Percentiles rank a stretch among this genome's conserved stretches.
phyloP scores from a whole-genome alignment of 1,140 invertebrate genomes.

The Penaeus japonicus region DNA sequence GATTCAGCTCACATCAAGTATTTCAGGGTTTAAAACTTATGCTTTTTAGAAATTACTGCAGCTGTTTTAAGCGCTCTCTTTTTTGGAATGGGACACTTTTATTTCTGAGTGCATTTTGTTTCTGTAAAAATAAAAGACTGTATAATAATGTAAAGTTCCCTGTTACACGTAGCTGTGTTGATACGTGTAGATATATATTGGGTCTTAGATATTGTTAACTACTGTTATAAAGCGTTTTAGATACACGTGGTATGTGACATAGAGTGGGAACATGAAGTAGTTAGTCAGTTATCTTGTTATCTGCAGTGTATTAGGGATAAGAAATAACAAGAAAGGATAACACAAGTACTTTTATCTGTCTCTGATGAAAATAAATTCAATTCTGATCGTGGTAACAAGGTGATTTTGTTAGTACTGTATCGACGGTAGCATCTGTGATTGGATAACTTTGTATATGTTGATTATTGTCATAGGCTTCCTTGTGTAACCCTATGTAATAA shows the following conservation, averaged over 20 bases:
- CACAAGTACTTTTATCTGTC: too few species aligned
- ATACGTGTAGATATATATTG: not conserved
- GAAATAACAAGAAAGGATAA: too few species aligned
- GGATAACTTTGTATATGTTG: constrained; percentile 14
- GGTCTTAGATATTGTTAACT: not conserved
- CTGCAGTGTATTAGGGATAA: too few species aligned
- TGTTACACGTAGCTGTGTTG: not conserved
- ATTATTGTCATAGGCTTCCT: not conserved
- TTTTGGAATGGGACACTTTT: not conserved
- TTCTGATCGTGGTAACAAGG: not conserved
- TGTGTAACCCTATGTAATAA: not conserved
- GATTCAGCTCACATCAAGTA: too few species aligned
- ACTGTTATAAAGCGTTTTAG: too few species aligned
- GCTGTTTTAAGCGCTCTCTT: not conserved
- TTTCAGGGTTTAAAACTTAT: not conserved
- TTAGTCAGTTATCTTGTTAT: too few species aligned
- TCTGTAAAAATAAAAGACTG: not conserved
- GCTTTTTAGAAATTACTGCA: not conserved
- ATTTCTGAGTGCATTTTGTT: not conserved
- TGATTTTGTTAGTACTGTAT: not conserved
- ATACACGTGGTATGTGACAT: too few species aligned
- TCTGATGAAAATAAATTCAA: not conserved
- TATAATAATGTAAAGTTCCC: not conserved
- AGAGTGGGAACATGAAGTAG: too few species aligned
- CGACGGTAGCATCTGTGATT: not conserved